Base-by-base conservation (phyloP, 2,888 invertebrate species). In the Perizoma flavofasciatum region DNA sequence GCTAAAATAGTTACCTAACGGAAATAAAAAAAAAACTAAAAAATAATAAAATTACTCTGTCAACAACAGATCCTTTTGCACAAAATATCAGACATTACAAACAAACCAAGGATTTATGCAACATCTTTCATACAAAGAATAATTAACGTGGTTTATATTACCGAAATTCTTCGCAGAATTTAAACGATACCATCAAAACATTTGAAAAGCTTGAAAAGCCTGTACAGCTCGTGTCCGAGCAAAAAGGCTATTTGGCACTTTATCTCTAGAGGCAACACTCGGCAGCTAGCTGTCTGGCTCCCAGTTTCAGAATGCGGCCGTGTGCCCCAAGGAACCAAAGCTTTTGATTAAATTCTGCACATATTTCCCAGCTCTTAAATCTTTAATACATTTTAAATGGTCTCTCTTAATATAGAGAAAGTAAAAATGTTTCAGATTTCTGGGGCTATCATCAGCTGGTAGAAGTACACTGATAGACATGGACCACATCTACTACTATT, bases 191-290 rank as follows among this genome's bases (percentile, higher is more conserved):
- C n/a, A 44, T 51, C 34, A 50, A 51, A 49, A 55, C 39, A 43
- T 50, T 53, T 44, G 46, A 35, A 52, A 59, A 48, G 47, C 44
- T 43, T 50, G 45, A 39, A 55, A 59, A 47, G 46, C 43, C 32
- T 6, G 47, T 22, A 34, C 7, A 55, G 52, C 56, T 46, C 37
- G 49, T 49, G 59, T 63, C 57, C 61, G 67, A 57, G 65, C 54
- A 67, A 62, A 63, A 61, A 65, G 71, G 73, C 74, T 75, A 78
- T 78, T 79, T 74, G 73, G 74, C 73, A 74, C 69, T 72, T 73
- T 73, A 77, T 79, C 80, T 75, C 79, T 49, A 60, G 76, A 75
- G 77, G 76, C 69, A 71, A 67, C 75, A 70, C 72, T 80, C 77
- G 71, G 77, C 72, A 77, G 74, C 79, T 75, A 74, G 71, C 65